A percentile compares a stretch with the other conserved stretches of the same genome.
phyloP scores from a whole-genome alignment of 2,888 invertebrate species.

The Scelioninae gen. 1 region DNA sequence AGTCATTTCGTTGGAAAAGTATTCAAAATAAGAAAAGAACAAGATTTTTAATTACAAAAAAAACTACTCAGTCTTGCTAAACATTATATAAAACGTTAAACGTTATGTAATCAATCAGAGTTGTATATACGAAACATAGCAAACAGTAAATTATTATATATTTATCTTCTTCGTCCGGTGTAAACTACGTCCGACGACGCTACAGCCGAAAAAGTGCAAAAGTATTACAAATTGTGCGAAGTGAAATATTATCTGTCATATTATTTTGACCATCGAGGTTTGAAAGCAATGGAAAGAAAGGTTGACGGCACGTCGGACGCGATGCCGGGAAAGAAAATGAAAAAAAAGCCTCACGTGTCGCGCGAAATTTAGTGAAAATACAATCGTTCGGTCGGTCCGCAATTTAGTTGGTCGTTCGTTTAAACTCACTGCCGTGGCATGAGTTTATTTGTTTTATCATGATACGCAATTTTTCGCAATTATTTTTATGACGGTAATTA shows the following conservation, averaged over 20 bases:
- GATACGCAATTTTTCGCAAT: slow-evolving; percentile 30
- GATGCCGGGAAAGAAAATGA: slow-evolving; percentile 4
- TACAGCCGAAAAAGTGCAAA: slow-evolving; percentile 49
- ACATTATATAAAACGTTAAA: slow-evolving; percentile 1
- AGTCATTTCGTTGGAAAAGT: too few species aligned
- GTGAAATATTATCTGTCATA: slow-evolving; percentile 66
- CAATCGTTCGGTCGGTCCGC: slow-evolving; percentile 31
- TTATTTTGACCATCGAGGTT: slow-evolving; percentile 63
- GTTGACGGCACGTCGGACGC: slow-evolving; percentile 48
- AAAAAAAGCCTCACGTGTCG: slow-evolving; percentile 35
- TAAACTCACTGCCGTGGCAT: background rate
- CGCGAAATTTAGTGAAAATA: slow-evolving; percentile 39
- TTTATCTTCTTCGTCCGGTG: slow-evolving; percentile 22
- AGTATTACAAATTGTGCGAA: slow-evolving; percentile 51
- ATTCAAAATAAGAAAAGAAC: background rate
- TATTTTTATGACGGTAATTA: slow-evolving; percentile 34
- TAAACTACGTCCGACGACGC: slow-evolving; percentile 36
- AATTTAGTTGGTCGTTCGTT: slow-evolving; percentile 14
- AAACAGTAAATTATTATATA: slow-evolving; percentile 26
- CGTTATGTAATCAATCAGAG: slow-evolving; percentile 28
- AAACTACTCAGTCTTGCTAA: background rate
- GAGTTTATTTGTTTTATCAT: slow-evolving; percentile 20
- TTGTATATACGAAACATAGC: slow-evolving; percentile 8
- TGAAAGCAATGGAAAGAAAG: slow-evolving; percentile 55
- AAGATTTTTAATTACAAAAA: background rate